Evolutionary conservation across 1,140 invertebrate species (phyloP), one percentile per base, ranked within the genome.

Genomic region (Panulirus ornatus): DNA sequence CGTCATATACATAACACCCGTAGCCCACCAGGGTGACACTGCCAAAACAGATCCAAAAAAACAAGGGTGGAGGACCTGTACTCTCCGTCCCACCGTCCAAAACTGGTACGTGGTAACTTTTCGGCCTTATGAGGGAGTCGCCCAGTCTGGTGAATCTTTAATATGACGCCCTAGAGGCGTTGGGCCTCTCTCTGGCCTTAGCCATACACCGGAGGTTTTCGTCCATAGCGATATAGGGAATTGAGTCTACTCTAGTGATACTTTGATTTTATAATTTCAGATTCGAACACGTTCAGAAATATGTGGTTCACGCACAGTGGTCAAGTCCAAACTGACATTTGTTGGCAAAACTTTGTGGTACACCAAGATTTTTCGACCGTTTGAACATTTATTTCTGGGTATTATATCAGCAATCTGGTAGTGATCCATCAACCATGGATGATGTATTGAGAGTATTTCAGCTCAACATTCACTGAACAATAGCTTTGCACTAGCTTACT

Each of bases 91-190:
- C 84, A 75, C 84, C 71, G 84, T 44, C 84, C 84, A 75, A 86
- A 86, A 86, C 58, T 78, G 71, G 84, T 78, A 86, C 84, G 36
- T 63, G 84, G 84, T 76, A 86, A 76, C 84, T 86, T 86, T 58
- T 58, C 47, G 84, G 34, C 84, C 84, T 76, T 86, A 86, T 86
- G 84, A 86, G 84, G 84, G 84, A 86, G 84, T 75, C 84, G 84
- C 84, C 84, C 82, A 38, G 84, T 78, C 78, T 86, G 66, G 47
- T 58, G 71, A 58, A 34, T 82, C 58, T 58, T 75, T 44, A 38
- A 44, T 78, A 73, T 36, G 44, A 84, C 82, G 82, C 82, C 82
- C 58, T 81, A 22, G 70, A 38, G 34, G 42, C 76, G 19, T 8
- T 27, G n/a, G 3, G 14, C n/a, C 54, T 22, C 54, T 19, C 8